Conservation (phyloP, 2,113 vertebrate species). For the Tragulus kanchil region DNA sequence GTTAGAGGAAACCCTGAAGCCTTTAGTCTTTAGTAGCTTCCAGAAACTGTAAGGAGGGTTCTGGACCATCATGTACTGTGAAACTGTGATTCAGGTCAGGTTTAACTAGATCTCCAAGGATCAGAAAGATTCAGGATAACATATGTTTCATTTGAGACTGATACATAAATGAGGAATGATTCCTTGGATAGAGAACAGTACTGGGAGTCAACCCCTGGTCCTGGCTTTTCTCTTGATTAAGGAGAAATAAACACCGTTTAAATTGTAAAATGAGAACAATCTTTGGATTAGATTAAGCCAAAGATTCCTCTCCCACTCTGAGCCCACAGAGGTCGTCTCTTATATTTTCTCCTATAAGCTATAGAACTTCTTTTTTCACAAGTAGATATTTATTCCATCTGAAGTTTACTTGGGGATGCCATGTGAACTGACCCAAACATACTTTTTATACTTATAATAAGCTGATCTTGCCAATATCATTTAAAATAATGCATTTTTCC, state of each 20-base stretch:
- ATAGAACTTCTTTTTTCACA: neutral
- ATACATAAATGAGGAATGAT: conserved; percentile 13
- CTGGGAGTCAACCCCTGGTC: neutral
- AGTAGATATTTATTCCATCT: neutral
- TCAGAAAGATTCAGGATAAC: conserved; percentile 30
- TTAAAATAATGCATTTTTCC: neutral
- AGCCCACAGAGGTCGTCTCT: neutral
- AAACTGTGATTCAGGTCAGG: neutral
- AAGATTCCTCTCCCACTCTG: neutral
- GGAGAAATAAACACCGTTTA: conserved; percentile 42
- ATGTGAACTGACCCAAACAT: neutral
- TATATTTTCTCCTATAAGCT: neutral
- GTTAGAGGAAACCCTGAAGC: neutral
- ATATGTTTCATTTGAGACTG: neutral
- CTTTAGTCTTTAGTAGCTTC: neutral
- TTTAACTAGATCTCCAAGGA: conserved; percentile 30
- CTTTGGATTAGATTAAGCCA: neutral
- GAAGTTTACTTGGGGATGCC: conserved; percentile 1
- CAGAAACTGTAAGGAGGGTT: neutral
- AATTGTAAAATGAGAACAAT: conserved; percentile 49
- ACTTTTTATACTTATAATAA: neutral
- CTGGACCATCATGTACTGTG: neutral
- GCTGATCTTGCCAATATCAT: neutral
- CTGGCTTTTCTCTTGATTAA: conserved; percentile 51
- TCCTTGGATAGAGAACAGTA: conserved; percentile 4